A percentile compares a stretch with the other conserved stretches of the same genome.
phyloP scores from a whole-genome alignment of 2,888 invertebrate species.

The Laothoe populi region DNA sequence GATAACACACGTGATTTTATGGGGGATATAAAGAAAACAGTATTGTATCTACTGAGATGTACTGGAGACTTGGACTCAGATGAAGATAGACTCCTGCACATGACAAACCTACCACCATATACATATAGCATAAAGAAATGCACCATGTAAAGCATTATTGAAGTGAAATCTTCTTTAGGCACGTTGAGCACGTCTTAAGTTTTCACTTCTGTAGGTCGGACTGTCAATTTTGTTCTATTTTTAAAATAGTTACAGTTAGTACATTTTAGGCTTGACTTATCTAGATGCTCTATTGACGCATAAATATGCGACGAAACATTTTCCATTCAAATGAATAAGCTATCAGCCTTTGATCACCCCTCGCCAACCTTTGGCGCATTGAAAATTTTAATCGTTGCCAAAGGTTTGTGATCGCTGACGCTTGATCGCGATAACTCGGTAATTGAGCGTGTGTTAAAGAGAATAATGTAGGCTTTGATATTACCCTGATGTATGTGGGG shows the following conservation, averaged over 20 bases:
- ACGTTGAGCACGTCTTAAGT: no score
- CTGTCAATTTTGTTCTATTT: neutral
- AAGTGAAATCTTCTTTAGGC: no score
- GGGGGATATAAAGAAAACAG: no score
- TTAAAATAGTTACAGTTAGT: neutral
- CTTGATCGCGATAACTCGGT: conserved; percentile 63
- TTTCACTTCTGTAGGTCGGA: no score
- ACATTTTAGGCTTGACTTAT: conserved; percentile 29
- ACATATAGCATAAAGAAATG: no score
- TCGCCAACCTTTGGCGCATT: conserved; percentile 62
- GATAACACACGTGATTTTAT: no score
- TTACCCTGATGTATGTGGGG: conserved; percentile 34
- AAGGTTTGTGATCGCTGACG: conserved; percentile 61
- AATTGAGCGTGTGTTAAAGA: conserved; percentile 70
- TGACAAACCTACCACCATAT: no score
- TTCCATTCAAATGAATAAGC: conserved; percentile 71
- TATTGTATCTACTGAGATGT: no score
- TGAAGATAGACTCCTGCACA: no score
- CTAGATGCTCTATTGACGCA: conserved; percentile 28
- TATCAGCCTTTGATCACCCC: conserved; percentile 71
- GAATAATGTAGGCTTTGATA: conserved; percentile 66
- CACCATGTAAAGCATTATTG: no score
- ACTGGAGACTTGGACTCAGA: no score
- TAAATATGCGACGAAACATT: conserved; percentile 50
- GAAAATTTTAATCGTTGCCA: conserved; percentile 62